phyloP scores from a whole-genome alignment of 2,797 vertebrate species.

The Gila robusta region DNA sequence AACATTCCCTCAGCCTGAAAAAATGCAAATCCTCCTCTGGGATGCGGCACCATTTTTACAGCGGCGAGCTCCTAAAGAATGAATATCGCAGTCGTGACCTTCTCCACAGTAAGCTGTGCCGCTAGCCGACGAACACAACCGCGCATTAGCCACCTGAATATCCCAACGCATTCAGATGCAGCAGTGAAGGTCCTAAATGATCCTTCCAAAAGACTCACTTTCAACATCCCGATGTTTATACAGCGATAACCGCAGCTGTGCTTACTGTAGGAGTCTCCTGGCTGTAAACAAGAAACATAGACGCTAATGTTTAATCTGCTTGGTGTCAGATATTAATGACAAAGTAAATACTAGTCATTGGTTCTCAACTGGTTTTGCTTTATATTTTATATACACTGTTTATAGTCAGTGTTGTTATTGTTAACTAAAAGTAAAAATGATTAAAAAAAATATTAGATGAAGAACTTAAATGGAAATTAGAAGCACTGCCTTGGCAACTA shows the following conservation, averaged over 20 bases:
- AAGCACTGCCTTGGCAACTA: background rate
- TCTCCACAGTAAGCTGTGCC: slow-evolving; percentile 40
- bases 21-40: slow-evolving; percentile 62
- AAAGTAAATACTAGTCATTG: background rate
- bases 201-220: background rate
- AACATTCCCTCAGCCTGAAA: slow-evolving; percentile 64
- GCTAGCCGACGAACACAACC: slow-evolving; percentile 29
- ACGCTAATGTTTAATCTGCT: background rate
- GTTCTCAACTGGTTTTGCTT: background rate
- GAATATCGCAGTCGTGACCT: slow-evolving; percentile 49
- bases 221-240: background rate
- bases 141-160: slow-evolving; percentile 28
- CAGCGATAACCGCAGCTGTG: background rate
- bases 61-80: slow-evolving; percentile 36
- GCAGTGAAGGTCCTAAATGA: background rate
- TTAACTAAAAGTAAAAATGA: background rate
- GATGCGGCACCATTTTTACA: slow-evolving; percentile 58
- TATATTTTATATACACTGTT: background rate
- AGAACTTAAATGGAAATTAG: background rate
- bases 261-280: background rate
- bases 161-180: background rate
- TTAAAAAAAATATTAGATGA: background rate
- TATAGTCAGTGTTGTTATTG: too few relatives aligned
- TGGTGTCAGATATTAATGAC: background rate
- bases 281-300: background rate